These are phyloP conservation scores for Drosophila sucinea DNA, from an alignment of 1,140 invertebrate genomes.

Conservation along the genomic window DNA sequence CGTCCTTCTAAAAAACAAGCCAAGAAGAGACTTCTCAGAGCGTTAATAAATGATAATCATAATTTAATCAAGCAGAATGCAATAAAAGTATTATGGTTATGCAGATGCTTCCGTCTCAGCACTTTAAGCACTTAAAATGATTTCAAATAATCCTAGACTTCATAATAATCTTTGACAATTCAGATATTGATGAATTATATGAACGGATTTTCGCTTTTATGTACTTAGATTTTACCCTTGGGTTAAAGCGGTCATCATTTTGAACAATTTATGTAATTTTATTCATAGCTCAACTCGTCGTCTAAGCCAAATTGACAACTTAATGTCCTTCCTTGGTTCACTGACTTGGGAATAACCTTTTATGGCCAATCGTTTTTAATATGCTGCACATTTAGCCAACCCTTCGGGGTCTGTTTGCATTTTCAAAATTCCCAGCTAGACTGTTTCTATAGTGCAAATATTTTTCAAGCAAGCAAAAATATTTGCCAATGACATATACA, in stretches of 20 bases:
- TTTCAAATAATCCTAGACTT: no score
- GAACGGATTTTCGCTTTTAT: not conserved
- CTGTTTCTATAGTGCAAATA: slow-evolving; percentile 47
- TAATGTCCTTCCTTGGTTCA: slow-evolving; percentile 51
- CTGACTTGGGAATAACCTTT: slow-evolving; percentile 48
- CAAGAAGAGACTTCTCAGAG: no score
- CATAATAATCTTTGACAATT: not conserved
- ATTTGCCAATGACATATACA: slow-evolving; percentile 59
- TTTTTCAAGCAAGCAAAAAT: slow-evolving; percentile 67
- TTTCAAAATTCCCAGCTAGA: slow-evolving; percentile 35
- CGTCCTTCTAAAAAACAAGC: no score
- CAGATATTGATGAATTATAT: not conserved
- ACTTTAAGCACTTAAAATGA: no score
- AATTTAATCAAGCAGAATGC: no score
- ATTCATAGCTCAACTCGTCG: slow-evolving; percentile 25
- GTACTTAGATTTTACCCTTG: not conserved
- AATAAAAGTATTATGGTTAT: no score
- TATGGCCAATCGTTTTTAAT: slow-evolving; percentile 52
- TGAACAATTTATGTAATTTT: slow-evolving; percentile 3
- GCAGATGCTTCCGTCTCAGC: no score
- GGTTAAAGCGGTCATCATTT: not conserved
- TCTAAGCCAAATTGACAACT: slow-evolving; percentile 55
- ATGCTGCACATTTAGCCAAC: slow-evolving; percentile 49
- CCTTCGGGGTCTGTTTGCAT: slow-evolving; percentile 44
- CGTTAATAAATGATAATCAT: no score